These are phyloP conservation scores for Cetonia aurata DNA, from an alignment of 2,888 invertebrate species.

Conservation along the genomic window DNA sequence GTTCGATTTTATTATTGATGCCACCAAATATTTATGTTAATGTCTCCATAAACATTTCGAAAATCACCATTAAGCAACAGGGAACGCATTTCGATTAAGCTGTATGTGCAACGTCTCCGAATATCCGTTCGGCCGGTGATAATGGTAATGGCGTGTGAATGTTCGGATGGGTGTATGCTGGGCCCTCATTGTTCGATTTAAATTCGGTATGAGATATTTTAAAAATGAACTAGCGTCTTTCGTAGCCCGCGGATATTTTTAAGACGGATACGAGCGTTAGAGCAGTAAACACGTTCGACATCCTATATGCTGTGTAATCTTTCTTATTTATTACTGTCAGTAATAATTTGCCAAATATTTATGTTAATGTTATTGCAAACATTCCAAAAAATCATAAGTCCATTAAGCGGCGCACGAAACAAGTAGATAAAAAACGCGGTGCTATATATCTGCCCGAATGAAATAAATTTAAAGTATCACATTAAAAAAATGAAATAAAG, in stretches of 20 bases:
- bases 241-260: slow-evolving; percentile 19
- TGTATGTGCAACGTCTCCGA: slow-evolving; percentile 18
- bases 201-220: slow-evolving; percentile 4
- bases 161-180: slow-evolving; percentile 2
- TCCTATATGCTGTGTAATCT: slow-evolving; percentile 12
- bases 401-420: slow-evolving; percentile 14
- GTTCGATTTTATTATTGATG: slow-evolving; percentile 33
- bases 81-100: slow-evolving; percentile 25
- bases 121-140: background rate
- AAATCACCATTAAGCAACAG: slow-evolving; percentile 14
- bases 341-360: slow-evolving; percentile 34
- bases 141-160: slow-evolving; percentile 16
- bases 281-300: slow-evolving; percentile 19
- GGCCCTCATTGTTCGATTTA: slow-evolving; percentile 17
- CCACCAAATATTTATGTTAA: slow-evolving; percentile 30
- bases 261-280: slow-evolving; percentile 8
- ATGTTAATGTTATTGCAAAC: slow-evolving; percentile 28
- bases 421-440: slow-evolving; percentile 3
- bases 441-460: slow-evolving; percentile 2
- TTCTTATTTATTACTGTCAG: slow-evolving; percentile 21
- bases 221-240: background rate
- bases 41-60: slow-evolving; percentile 28
- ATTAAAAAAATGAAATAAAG: slow-evolving; percentile 28
- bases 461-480: slow-evolving; percentile 33
- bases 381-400: slow-evolving; percentile 26